phyloP scores from a whole-genome alignment of 2,113 vertebrate genomes.

The Mobula hypostoma region DNA sequence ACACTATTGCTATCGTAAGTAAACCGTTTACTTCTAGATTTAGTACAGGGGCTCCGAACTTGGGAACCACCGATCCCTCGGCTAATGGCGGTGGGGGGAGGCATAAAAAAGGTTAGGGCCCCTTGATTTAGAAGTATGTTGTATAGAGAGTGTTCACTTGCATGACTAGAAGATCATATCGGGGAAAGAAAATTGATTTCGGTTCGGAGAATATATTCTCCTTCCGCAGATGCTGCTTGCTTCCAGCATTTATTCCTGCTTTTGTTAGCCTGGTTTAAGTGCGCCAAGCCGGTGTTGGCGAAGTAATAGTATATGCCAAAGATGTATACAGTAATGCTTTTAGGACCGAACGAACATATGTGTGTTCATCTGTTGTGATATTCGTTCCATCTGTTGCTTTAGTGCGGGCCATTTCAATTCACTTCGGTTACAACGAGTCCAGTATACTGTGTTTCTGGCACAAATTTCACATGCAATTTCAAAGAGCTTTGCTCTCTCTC shows the following conservation, averaged over 20 bases:
- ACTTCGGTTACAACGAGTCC: background rate
- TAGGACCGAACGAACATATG: background rate
- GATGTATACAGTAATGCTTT: background rate
- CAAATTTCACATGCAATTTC: background rate
- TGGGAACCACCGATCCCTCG: no score
- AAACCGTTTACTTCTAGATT: background rate
- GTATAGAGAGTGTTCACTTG: background rate
- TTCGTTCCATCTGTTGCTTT: background rate
- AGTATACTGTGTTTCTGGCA: background rate
- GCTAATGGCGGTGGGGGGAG: no score
- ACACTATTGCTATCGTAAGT: conserved; percentile 15
- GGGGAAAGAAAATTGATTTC: background rate
- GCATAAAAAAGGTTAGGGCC: no score
- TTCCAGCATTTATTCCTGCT: no score
- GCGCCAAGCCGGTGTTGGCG: no score
- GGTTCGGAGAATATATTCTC: background rate
- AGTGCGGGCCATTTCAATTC: background rate
- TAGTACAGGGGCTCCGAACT: no score
- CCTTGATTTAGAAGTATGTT: background rate
- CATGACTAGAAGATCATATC: background rate
- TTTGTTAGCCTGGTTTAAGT: background rate
- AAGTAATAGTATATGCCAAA: no score
- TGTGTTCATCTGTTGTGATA: background rate
- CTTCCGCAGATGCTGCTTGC: no score
- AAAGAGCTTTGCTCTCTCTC: no score